Conservation (phyloP, 2,888 invertebrate genomes). For the Clitarchus hookeri region DNA sequence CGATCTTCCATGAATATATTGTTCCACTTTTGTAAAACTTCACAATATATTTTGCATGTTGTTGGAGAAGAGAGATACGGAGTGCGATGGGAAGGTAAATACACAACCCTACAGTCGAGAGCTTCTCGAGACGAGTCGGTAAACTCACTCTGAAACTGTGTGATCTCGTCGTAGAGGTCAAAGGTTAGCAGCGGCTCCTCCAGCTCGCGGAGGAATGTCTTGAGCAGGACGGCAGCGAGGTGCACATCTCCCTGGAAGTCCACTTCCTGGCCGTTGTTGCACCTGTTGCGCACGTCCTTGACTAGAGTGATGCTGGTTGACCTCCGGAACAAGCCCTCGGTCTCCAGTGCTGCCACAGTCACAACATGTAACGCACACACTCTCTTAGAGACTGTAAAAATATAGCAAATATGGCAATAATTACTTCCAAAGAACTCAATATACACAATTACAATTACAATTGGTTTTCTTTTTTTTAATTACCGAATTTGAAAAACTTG, state of each 20-base stretch:
- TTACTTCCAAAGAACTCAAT: too few species aligned
- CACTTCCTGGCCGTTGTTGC: conserved; percentile 84
- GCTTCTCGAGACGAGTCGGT: too few species aligned
- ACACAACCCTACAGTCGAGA: too few species aligned
- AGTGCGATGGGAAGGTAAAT: too few species aligned
- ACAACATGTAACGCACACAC: too few species aligned
- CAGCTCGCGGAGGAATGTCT: conserved; percentile 90
- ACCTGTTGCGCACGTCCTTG: conserved; percentile 80
- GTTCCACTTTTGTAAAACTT: too few species aligned
- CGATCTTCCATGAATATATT: too few species aligned
- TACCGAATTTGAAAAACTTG: too few species aligned
- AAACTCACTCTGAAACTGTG: conserved; percentile 82
- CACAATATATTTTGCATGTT: too few species aligned
- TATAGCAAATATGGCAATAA: background rate
- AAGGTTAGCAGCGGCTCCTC: conserved; percentile 93
- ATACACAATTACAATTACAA: too few species aligned
- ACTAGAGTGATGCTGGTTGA: conserved; percentile 85
- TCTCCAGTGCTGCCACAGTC: conserved; percentile 74
- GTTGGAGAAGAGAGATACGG: too few species aligned
- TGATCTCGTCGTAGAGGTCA: conserved; percentile 90
- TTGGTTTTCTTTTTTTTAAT: too few species aligned
- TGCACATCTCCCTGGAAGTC: conserved; percentile 83
- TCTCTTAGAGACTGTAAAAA: background rate
- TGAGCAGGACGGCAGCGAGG: conserved; percentile 91
- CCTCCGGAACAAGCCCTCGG: conserved; percentile 95